phyloP scores from a whole-genome alignment of 1,140 invertebrate species.

The Pollicipes pollicipes region DNA sequence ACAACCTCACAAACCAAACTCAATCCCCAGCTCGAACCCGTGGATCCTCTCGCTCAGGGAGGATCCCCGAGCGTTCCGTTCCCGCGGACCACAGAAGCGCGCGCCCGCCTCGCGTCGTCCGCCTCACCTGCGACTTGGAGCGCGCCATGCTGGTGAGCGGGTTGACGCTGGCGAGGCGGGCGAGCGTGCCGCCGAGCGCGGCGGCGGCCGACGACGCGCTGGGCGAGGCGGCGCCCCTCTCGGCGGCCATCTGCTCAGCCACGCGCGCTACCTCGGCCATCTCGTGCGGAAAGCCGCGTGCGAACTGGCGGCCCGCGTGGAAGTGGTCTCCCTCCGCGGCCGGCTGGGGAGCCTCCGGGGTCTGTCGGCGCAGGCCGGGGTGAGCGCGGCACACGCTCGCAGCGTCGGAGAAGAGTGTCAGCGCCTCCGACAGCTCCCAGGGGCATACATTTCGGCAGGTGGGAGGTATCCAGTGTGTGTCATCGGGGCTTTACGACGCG shows the following conservation, averaged over 20 bases:
- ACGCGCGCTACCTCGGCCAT: slow-evolving; percentile 21
- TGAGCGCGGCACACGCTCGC: slow-evolving; percentile 11
- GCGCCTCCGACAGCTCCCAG: no score
- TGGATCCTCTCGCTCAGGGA: no score
- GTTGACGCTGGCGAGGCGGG: not conserved
- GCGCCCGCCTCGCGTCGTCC: no score
- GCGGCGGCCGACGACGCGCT: no score
- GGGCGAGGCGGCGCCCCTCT: not conserved
- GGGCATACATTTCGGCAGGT: no score
- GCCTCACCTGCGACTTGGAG: not conserved
- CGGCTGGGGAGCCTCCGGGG: not conserved
- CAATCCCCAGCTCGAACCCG: no score
- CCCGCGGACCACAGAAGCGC: no score
- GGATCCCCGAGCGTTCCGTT: no score
- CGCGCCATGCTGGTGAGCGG: not conserved
- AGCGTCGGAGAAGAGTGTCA: no score
- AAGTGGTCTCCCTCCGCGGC: not conserved
- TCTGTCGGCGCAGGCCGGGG: slow-evolving; percentile 11
- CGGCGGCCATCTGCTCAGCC: not conserved
- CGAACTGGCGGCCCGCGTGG: slow-evolving; percentile 58
- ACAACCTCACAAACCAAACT: no score
- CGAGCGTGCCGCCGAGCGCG: not conserved
- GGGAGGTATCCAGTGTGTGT: no score
- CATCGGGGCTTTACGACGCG: no score
- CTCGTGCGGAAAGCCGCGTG: slow-evolving; percentile 46